Evolutionary conservation across 1,140 invertebrate genomes (phyloP).

Genomic region (Lepidurus packardi): DNA sequence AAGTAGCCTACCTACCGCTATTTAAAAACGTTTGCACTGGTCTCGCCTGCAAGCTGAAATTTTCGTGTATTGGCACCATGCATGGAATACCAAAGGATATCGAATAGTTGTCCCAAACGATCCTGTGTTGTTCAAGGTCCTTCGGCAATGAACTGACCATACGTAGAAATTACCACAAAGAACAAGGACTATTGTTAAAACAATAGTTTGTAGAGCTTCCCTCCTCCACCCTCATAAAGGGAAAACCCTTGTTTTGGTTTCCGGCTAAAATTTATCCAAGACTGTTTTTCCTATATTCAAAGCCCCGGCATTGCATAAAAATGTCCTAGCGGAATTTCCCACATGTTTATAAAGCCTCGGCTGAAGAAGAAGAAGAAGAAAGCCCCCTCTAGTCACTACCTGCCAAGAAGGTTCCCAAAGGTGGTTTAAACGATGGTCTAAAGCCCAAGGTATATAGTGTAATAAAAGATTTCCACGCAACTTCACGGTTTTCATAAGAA

Average conservation of each 20-base stretch:
- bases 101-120: background rate
- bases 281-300: background rate
- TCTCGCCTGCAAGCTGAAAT: background rate
- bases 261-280: background rate
- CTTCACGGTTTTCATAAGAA: slow-evolving; percentile 2
- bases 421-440: no score
- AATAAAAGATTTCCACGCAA: background rate
- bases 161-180: background rate
- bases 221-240: background rate
- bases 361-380: background rate
- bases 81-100: no score
- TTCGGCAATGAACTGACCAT: background rate
- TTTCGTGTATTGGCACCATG: background rate
- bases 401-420: background rate
- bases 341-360: background rate
- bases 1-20: background rate
- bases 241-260: background rate
- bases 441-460: no score
- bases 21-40: background rate
- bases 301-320: background rate
- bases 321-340: background rate
- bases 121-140: background rate
- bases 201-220: background rate
- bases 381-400: background rate
- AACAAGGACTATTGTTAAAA: background rate